Base-by-base conservation (phyloP, 2,113 vertebrate genomes). In the Chaetorhynchus papuensis region DNA sequence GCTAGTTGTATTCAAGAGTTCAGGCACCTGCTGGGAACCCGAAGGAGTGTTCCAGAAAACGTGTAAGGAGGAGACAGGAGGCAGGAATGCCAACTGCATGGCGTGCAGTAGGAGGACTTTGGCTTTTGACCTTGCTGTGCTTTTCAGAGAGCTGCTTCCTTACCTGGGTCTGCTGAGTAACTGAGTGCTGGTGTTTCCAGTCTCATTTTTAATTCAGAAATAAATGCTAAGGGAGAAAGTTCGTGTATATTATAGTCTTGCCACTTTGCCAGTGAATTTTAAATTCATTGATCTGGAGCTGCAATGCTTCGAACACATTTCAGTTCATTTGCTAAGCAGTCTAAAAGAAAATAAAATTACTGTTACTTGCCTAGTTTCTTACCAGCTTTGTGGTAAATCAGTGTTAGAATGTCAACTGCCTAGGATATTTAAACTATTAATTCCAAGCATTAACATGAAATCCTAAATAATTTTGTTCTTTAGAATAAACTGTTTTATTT, bases 51-150 rank as follows among this genome's bases (percentile, higher is more conserved):
- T 79, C 47, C 65, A 76, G 71, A 54, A 79, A 52, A 45, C 0
- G 0, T 68, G 9, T 80, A 13, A 65, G 77, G 8, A 69, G 77
- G 7, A 87, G 86, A 42, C 63, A 84, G 79, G 92, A 64, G 74
- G 47, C 69, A 75, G 89, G 76, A 81, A 24, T 41, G 54, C 49
- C 52, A 11, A 10, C 11, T 82, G n/a, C 7, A 1, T 39, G 68
- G 14, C 5, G 6, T 10, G 30, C 44, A 70, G 52, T 35, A 16
- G 72, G 42, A 87, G 77, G 80, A 95, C 95, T 96, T 96, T 72
- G 77, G 54, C 74, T 84, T 97, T 75, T 96, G 93, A 91, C 81
- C 89, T 93, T 84, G 70, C 72, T 76, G 26, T 87, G 15, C 52
- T 71, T 91, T 41, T 42, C 45, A 72, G 60, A 39, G 60, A 12